Evolutionary conservation across 2,888 invertebrate species (phyloP).

Genomic region (Diplolepis rosae): DNA sequence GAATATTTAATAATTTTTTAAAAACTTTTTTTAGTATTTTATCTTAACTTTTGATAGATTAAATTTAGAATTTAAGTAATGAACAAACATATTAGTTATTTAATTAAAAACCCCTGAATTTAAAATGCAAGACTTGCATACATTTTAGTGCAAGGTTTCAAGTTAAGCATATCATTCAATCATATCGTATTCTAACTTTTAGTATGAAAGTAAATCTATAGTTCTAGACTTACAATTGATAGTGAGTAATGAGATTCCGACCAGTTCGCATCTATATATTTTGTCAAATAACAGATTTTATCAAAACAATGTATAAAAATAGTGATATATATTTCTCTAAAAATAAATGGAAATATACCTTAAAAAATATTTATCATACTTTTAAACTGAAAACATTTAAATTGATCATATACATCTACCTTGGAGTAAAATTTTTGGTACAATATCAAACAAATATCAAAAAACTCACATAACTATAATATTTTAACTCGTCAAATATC

Average conservation of each 20-base stretch:
- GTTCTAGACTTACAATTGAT: background rate
- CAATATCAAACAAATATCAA: background rate
- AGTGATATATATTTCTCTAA: background rate
- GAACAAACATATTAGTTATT: background rate
- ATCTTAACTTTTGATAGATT: too few species aligned
- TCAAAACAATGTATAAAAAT: background rate
- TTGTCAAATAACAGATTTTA: background rate
- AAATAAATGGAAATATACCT: too few species aligned
- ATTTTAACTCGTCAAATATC: background rate
- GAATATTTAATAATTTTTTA: too few species aligned
- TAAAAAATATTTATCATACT: too few species aligned
- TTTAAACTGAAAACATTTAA: background rate
- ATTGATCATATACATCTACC: background rate
- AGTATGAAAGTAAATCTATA: background rate
- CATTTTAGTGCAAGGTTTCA: background rate
- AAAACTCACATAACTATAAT: too few species aligned
- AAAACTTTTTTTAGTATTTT: background rate
- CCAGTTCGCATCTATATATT: background rate
- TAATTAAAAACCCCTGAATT: background rate
- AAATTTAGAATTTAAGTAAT: background rate
- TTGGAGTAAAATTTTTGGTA: background rate
- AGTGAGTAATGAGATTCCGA: background rate
- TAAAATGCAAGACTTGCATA: background rate
- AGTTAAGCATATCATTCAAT: background rate
- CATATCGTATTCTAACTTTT: conserved; percentile 21